Percentiles rank a stretch among this genome's conserved stretches.
Evolutionary conservation across 1,140 invertebrate genomes (phyloP).

Genomic region (Lepidostoma basale): DNA sequence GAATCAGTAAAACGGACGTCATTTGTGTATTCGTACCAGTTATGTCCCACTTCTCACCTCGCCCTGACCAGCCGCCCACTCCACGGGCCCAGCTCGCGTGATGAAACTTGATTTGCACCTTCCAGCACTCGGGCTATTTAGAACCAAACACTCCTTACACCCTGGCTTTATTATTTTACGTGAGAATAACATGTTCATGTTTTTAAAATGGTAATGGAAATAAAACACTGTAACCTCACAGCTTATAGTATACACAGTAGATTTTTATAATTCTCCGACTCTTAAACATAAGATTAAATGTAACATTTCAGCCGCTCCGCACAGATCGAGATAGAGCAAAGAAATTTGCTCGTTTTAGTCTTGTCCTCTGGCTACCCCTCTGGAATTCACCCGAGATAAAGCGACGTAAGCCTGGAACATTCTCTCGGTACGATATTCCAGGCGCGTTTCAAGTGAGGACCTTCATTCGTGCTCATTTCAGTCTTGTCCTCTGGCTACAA

Average conservation of each 20-base stretch:
- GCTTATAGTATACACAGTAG: too few species aligned
- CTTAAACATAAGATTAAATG: too few species aligned
- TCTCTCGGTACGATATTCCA: not conserved
- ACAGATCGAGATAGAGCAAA: not conserved
- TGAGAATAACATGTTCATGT: too few species aligned
- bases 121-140: not conserved
- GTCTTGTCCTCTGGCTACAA: conserved; percentile 41
- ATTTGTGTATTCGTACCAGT: not conserved
- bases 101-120: not conserved
- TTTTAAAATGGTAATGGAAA: too few species aligned
- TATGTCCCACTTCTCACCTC: not conserved
- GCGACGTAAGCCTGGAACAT: not conserved
- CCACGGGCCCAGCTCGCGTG: not conserved
- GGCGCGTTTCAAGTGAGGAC: not conserved
- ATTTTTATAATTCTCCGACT: too few species aligned
- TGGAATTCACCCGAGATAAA: conserved; percentile 44
- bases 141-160: not conserved
- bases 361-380: conserved; percentile 35
- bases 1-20: too few species aligned
- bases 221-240: too few species aligned
- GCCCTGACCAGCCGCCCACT: not conserved
- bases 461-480: conserved; percentile 37
- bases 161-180: too few species aligned
- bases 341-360: conserved; percentile 40
- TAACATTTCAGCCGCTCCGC: too few species aligned